Percentiles rank a stretch among this genome's conserved stretches.
Conservation (phyloP, 2,797 vertebrate genomes). For the Acestrorhynchus altus region DNA sequence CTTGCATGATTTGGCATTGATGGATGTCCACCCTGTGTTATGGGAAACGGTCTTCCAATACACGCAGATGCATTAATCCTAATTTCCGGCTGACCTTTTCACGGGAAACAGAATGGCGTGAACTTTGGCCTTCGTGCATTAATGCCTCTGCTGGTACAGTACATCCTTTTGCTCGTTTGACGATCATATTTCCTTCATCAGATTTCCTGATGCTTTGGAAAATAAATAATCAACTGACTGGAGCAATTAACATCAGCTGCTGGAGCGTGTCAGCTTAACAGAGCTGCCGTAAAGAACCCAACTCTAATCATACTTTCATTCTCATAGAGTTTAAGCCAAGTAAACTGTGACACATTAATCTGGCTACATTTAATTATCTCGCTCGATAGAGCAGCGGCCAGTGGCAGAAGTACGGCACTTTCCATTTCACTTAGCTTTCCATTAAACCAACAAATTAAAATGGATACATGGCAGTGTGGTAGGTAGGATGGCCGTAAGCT, state of each 20-base stretch:
- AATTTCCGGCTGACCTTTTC: slow-evolving; percentile 5
- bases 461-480: slow-evolving; percentile 12
- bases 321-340: slow-evolving; percentile 32
- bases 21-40: slow-evolving; percentile 23
- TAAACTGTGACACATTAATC: slow-evolving; percentile 49
- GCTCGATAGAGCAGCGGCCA: slow-evolving; percentile 35
- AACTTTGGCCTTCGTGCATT: slow-evolving; percentile 19
- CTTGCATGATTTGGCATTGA: not conserved
- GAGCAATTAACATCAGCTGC: slow-evolving; percentile 33
- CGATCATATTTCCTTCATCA: slow-evolving; percentile 31
- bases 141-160: slow-evolving; percentile 16
- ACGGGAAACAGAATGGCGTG: slow-evolving; percentile 11
- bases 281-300: slow-evolving; percentile 21
- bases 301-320: slow-evolving; percentile 48
- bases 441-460: slow-evolving; percentile 56
- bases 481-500: slow-evolving; percentile 6
- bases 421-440: slow-evolving; percentile 47
- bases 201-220: not conserved
- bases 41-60: slow-evolving; percentile 3
- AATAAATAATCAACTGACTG: slow-evolving; percentile 31
- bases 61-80: slow-evolving; percentile 24
- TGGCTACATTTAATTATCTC: slow-evolving; percentile 52
- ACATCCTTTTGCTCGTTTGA: slow-evolving; percentile 10
- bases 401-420: slow-evolving; percentile 25
- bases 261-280: slow-evolving; percentile 31